phyloP scores from a whole-genome alignment of 2,797 vertebrate species.

The Labeo calbasu region DNA sequence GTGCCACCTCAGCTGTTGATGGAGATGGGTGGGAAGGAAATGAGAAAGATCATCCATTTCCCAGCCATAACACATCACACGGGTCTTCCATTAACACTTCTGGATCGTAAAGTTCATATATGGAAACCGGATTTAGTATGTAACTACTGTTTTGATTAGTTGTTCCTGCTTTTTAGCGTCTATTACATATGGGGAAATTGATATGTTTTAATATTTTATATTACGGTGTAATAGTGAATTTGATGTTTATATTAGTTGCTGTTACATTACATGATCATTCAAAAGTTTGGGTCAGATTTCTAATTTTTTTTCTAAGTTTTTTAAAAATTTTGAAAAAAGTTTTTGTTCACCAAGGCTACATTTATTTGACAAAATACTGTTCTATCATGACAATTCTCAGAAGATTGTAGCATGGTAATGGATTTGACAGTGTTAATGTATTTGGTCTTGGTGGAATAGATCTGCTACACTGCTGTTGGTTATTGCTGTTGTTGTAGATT shows the following conservation, averaged over 20 bases:
- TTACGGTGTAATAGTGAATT: background rate
- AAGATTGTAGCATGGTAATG: too few species aligned
- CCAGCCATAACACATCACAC: constrained; percentile 59
- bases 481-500: too few species aligned
- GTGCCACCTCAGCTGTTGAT: constrained; percentile 58
- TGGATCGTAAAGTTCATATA: background rate
- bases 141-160: background rate
- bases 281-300: too few species aligned
- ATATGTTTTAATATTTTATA: background rate
- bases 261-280: too few species aligned
- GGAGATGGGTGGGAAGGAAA: constrained; percentile 49
- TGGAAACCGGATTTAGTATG: background rate
- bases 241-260: background rate
- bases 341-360: too few species aligned
- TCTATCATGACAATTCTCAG: too few species aligned
- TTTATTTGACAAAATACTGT: too few species aligned
- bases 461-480: too few species aligned
- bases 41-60: constrained; percentile 31
- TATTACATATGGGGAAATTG: background rate
- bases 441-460: too few species aligned
- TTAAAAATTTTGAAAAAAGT: too few species aligned
- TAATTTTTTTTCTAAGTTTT: too few species aligned
- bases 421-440: too few species aligned
- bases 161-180: background rate
- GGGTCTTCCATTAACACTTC: background rate